A percentile compares a stretch with the other conserved stretches of the same genome.
Evolutionary conservation across 2,888 invertebrate genomes (phyloP).

Genomic region (Pegoplata infirma): DNA sequence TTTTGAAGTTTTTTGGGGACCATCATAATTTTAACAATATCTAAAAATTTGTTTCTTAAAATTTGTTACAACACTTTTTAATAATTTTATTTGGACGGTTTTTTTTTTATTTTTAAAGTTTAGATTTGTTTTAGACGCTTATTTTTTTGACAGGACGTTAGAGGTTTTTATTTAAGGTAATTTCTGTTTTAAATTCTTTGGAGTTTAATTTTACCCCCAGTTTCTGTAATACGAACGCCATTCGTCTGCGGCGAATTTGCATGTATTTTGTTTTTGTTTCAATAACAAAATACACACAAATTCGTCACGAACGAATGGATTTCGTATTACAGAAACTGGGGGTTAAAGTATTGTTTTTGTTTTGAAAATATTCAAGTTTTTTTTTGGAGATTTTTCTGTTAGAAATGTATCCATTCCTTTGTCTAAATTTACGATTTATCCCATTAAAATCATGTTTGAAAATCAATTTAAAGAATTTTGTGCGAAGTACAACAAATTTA

Average conservation of each 20-base stretch:
- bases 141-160: slow-evolving; percentile 45
- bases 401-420: no score
- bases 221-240: no score
- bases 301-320: no score
- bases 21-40: slow-evolving; percentile 1
- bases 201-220: neutral
- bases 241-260: no score
- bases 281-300: no score
- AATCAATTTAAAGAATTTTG: no score
- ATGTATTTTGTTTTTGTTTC: no score
- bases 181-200: slow-evolving; percentile 28
- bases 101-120: slow-evolving; percentile 20
- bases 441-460: no score
- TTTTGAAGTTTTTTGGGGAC: neutral
- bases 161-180: slow-evolving; percentile 32
- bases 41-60: slow-evolving; percentile 8
- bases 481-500: no score
- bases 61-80: slow-evolving; percentile 11
- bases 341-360: neutral
- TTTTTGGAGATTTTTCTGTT: no score
- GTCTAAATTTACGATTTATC: no score
- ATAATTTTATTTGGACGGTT: slow-evolving; percentile 50
- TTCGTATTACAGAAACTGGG: no score
- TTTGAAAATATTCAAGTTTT: neutral
- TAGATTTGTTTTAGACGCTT: slow-evolving; percentile 17